Evolutionary conservation across 2,797 vertebrate species (phyloP).

Genomic region (Hafferia zeledoni): DNA sequence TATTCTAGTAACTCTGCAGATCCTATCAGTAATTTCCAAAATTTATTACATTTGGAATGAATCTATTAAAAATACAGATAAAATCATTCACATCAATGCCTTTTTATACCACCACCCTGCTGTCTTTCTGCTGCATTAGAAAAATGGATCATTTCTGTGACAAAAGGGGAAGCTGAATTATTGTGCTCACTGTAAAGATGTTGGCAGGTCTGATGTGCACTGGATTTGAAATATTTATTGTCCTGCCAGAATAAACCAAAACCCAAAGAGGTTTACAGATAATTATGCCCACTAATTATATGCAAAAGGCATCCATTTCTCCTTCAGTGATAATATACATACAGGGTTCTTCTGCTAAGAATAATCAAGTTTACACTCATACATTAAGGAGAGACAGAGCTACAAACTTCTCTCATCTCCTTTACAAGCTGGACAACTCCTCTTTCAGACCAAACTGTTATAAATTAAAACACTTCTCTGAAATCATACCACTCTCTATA

Average conservation of each 20-base stretch:
- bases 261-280: neutral
- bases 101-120: neutral
- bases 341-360: neutral
- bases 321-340: neutral
- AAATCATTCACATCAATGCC: neutral
- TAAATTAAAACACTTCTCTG: constrained; percentile 3
- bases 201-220: neutral
- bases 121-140: neutral
- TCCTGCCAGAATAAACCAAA: constrained; percentile 12
- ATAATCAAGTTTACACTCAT: neutral
- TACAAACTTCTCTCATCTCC: neutral
- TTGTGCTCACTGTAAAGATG: neutral
- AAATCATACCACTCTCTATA: constrained; percentile 5
- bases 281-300: neutral
- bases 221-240: constrained; percentile 45
- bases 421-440: neutral
- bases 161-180: constrained; percentile 16
- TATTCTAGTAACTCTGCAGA: constrained; percentile 6
- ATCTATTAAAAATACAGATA: constrained; percentile 23
- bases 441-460: constrained; percentile 19
- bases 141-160: constrained; percentile 42
- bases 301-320: constrained; percentile 4
- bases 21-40: constrained; percentile 32
- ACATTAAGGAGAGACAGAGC: neutral
- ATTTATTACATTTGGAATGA: constrained; percentile 30